Percentiles rank a stretch among this genome's conserved stretches.
These are phyloP conservation scores for Platysteira castanea DNA, from an alignment of 2,113 vertebrate genomes.

Conservation along the genomic window DNA sequence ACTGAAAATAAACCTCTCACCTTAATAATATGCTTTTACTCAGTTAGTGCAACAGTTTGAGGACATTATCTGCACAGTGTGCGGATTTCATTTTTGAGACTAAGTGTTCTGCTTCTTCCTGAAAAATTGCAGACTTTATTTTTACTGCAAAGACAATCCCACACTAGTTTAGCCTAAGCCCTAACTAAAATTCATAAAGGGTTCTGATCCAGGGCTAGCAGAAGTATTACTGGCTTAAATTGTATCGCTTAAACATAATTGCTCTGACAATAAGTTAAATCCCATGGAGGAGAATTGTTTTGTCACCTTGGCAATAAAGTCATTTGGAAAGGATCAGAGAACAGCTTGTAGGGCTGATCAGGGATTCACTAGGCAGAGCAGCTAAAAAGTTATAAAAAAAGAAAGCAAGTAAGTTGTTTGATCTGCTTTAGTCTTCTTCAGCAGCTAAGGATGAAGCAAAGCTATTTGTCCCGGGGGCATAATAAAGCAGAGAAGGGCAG, in stretches of 20 bases:
- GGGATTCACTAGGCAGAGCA: constrained; percentile 5
- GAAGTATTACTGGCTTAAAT: constrained; percentile 3
- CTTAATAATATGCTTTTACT: background rate
- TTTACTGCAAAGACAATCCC: background rate
- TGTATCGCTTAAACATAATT: background rate
- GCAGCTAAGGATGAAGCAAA: background rate
- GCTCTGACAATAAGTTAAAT: constrained; percentile 3
- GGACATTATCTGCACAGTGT: background rate
- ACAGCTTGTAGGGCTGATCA: constrained; percentile 21
- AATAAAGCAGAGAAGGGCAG: background rate
- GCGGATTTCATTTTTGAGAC: background rate
- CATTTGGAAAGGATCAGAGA: constrained; percentile 30
- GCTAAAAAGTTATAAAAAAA: constrained; percentile 2
- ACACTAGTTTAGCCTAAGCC: background rate
- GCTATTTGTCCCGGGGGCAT: background rate
- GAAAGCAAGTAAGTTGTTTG: background rate
- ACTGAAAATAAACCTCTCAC: background rate
- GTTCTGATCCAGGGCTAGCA: background rate
- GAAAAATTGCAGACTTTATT: constrained; percentile 1
- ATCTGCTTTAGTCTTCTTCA: constrained; percentile 25
- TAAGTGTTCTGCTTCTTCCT: background rate
- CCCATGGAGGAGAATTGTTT: background rate
- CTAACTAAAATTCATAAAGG: background rate
- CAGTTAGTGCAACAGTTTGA: background rate
- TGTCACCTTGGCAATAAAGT: constrained; percentile 45